phyloP scores from a whole-genome alignment of 1,140 invertebrate species.

The Trachymyrmex septentrionalis region DNA sequence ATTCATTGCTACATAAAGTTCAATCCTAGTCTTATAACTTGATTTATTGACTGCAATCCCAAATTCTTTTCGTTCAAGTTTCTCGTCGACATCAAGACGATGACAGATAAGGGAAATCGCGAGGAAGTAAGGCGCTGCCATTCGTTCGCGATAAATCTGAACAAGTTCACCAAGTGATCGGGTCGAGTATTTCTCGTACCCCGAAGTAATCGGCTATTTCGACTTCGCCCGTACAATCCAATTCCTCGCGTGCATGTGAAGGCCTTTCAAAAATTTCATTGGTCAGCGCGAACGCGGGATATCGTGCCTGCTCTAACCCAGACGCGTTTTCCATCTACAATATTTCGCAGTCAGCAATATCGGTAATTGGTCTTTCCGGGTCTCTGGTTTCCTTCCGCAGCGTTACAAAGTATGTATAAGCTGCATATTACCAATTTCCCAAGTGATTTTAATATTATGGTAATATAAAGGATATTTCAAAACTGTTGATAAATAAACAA shows the following conservation, averaged over 20 bases:
- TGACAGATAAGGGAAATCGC: constrained; percentile 61
- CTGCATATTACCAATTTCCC: not conserved
- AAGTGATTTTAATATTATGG: not conserved
- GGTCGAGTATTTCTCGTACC: constrained; percentile 45
- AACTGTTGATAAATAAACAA: too few species aligned
- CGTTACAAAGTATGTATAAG: constrained; percentile 22
- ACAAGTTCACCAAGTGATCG: constrained; percentile 22
- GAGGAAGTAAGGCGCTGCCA: constrained; percentile 42
- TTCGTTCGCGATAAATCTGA: constrained; percentile 47
- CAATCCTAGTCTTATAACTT: constrained; percentile 29
- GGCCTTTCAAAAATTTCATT: constrained; percentile 66
- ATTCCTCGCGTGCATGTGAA: constrained; percentile 60
- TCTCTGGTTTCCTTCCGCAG: constrained; percentile 31
- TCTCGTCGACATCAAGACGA: constrained; percentile 50
- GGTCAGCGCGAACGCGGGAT: constrained; percentile 64
- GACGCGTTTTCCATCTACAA: constrained; percentile 56
- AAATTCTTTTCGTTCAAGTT: constrained; percentile 47
- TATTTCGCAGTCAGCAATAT: constrained; percentile 66
- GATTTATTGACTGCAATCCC: constrained; percentile 58
- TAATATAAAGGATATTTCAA: not conserved
- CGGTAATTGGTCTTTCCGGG: constrained; percentile 66
- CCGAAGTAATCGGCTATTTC: constrained; percentile 59
- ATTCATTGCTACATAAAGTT: constrained; percentile 3
- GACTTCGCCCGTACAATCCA: constrained; percentile 51
- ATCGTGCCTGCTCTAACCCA: constrained; percentile 28